Evolutionary conservation across 2,888 invertebrate species (phyloP).

Genomic region (Sinotaia quadrata): DNA sequence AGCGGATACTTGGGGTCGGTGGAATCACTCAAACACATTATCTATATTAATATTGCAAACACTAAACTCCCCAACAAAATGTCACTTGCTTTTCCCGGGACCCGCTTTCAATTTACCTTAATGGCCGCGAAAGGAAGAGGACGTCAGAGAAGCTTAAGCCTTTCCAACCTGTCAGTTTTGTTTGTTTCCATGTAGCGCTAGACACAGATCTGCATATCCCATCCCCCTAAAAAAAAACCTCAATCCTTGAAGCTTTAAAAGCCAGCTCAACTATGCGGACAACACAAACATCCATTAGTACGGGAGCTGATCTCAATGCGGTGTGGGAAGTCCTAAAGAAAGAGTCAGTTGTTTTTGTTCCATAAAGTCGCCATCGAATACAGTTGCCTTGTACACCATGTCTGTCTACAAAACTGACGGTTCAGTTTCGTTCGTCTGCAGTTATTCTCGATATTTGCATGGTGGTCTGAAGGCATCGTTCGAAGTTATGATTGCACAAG

Average conservation of each 20-base stretch:
- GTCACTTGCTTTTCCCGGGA: constrained; percentile 34
- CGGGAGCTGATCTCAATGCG: constrained; percentile 15
- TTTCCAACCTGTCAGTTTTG: constrained; percentile 32
- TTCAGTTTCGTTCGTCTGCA: no score
- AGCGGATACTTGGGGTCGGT: constrained; percentile 28
- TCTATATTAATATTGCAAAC: constrained; percentile 49
- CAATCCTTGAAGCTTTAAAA: constrained; percentile 33
- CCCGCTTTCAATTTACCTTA: constrained; percentile 42
- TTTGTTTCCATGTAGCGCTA: constrained; percentile 29
- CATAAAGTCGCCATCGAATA: background rate
- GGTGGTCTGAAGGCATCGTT: no score
- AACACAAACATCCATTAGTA: constrained; percentile 31
- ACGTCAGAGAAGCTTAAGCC: constrained; percentile 32
- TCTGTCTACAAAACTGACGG: no score
- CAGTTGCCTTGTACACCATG: no score
- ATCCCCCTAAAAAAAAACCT: constrained; percentile 33
- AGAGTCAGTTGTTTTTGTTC: constrained; percentile 15
- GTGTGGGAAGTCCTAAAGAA: background rate
- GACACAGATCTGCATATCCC: constrained; percentile 30
- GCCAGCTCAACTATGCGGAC: constrained; percentile 26
- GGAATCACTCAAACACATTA: constrained; percentile 41
- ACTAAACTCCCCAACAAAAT: constrained; percentile 43
- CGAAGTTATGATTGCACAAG: no score
- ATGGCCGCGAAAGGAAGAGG: constrained; percentile 35
- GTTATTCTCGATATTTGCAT: no score